These are phyloP conservation scores for Pelodiscus sinensis DNA, from an alignment of 2,113 vertebrate genomes.

Conservation along the genomic window DNA sequence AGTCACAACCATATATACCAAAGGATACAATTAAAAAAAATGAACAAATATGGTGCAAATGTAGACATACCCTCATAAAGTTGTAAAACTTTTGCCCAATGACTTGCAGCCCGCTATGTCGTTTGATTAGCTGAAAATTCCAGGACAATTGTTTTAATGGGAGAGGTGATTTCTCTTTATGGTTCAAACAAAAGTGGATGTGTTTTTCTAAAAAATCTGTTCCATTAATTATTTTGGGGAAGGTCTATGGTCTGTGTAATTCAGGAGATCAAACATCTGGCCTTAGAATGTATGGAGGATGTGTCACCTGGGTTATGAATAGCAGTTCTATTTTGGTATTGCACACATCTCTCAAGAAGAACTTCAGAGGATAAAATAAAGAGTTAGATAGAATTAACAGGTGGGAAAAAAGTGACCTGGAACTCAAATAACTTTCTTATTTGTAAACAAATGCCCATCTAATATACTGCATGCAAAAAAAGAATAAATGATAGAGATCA, in stretches of 20 bases:
- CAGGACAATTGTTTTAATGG: not conserved
- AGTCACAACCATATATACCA: too few relatives aligned
- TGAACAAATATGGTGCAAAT: too few relatives aligned
- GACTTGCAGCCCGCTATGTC: not conserved
- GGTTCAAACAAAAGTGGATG: not conserved
- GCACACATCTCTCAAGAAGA: too few relatives aligned
- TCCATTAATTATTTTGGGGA: not conserved
- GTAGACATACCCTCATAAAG: too few relatives aligned
- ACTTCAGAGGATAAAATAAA: too few relatives aligned
- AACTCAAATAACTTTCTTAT: not conserved
- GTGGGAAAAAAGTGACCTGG: not conserved
- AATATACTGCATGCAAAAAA: not conserved
- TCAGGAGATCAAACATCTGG: not conserved
- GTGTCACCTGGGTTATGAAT: not conserved
- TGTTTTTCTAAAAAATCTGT: not conserved
- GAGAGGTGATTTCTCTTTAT: not conserved
- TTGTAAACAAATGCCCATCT: not conserved
- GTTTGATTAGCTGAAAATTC: not conserved
- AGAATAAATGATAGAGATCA: rapidly evolving
- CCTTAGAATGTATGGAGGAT: not conserved
- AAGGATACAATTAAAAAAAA: too few relatives aligned
- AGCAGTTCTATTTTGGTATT: too few relatives aligned
- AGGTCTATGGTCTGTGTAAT: not conserved
- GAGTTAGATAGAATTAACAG: not conserved
- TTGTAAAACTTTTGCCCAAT: rapidly evolving